phyloP scores from a whole-genome alignment of 2,888 invertebrate genomes.

The Drosophila ezoana region DNA sequence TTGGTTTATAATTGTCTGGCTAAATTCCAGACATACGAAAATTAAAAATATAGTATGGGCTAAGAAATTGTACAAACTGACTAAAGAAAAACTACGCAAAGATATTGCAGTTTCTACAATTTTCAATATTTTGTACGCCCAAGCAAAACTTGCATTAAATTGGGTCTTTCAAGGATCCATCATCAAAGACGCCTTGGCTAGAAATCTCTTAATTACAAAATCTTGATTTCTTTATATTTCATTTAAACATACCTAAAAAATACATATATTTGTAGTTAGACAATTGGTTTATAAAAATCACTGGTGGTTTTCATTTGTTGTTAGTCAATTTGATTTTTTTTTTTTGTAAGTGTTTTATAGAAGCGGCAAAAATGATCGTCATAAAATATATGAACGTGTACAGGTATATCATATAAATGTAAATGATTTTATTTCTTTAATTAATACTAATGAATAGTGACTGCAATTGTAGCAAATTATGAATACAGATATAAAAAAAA shows the following conservation, averaged over 20 bases:
- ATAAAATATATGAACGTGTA: slow-evolving; percentile 38
- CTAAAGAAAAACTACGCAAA: slow-evolving; percentile 6
- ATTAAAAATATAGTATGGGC: not conserved
- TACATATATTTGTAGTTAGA: slow-evolving; percentile 42
- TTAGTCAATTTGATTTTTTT: slow-evolving; percentile 50
- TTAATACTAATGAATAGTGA: slow-evolving; percentile 67
- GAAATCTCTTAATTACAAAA: slow-evolving; percentile 37
- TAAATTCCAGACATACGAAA: slow-evolving; percentile 3
- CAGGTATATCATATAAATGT: slow-evolving; percentile 39
- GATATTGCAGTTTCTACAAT: slow-evolving; percentile 2
- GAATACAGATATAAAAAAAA: slow-evolving; percentile 24
- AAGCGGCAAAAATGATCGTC: slow-evolving; percentile 64
- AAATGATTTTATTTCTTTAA: slow-evolving; percentile 54
- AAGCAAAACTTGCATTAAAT: slow-evolving; percentile 11
- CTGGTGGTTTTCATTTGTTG: slow-evolving; percentile 68
- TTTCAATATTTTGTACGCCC: slow-evolving; percentile 31
- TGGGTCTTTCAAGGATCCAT: slow-evolving; percentile 18
- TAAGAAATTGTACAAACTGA: slow-evolving; percentile 10
- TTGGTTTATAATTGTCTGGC: slow-evolving; percentile 3
- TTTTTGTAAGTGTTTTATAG: slow-evolving; percentile 54
- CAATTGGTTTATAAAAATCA: slow-evolving; percentile 76
- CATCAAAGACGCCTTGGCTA: slow-evolving; percentile 28
- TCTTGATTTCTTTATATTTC: slow-evolving; percentile 27
- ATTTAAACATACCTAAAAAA: slow-evolving; percentile 38
- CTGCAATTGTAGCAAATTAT: slow-evolving; percentile 45